Evolutionary conservation across 2,888 invertebrate genomes (phyloP), one percentile per base, ranked within the genome.

Genomic region (Chironomus tentans): DNA sequence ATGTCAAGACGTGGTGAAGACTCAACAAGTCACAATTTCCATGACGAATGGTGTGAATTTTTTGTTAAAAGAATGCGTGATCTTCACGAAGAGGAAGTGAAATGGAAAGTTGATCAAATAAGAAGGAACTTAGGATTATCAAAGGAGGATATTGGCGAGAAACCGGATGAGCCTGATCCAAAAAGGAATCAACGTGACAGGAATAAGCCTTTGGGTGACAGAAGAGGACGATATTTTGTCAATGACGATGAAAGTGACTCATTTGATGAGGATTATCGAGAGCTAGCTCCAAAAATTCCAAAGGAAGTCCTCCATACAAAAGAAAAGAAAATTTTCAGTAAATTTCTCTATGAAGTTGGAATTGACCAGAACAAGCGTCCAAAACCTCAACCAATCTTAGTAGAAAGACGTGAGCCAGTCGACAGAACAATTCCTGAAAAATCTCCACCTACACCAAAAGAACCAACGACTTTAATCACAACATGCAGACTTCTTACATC

Each of bases 51-150:
- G 95, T 93, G 94, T 73, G 84, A 88, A 73, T 94, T 89, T 82
- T 95, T 95, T 95, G 92, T 92, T 79, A 88, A 88, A 77, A 87
- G 92, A 12, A 92, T 94, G 90, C 89, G 90, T 76, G 92, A 93
- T 78, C 82, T 95, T 6, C 91, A 93, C 80, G 87, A 88, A 46
- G 88, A 88, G 12, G 90, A 93, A 79, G 81, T 93, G 4, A 47
- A 76, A 10, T 62, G 22, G 50, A 68, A 68, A 2, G 69, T 38
- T 3, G 50, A 38, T 12, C 38, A 76, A 15, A 21, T 50, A 1
- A 15, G 38, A 13, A 76, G 65, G 15, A 28, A 69, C 12, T 28
- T 76, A 13, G 28, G 28, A 1, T 38, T 73, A 15, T 2, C 73
- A 10, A 28, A 6, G 10, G 68, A 74, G 2, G 62, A 24, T 12